A percentile compares a stretch with the other conserved stretches of the same genome.
These are phyloP conservation scores for Orgyia antiqua DNA, from an alignment of 2,888 invertebrate genomes.

Conservation along the genomic window DNA sequence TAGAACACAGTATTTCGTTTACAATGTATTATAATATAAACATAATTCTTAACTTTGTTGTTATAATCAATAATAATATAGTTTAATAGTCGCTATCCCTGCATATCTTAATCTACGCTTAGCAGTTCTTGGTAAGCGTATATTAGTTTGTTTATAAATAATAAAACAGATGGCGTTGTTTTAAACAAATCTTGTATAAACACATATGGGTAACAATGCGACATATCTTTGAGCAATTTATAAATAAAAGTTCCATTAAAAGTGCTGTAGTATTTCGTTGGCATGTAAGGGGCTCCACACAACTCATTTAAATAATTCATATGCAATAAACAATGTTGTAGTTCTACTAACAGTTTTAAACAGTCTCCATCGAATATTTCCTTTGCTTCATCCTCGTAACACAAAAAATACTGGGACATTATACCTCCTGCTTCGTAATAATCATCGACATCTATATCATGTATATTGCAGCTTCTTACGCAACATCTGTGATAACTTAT, in stretches of 20 bases:
- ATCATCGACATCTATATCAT: not conserved
- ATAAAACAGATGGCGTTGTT: too few relatives aligned
- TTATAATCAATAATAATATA: too few relatives aligned
- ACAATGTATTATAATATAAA: too few relatives aligned
- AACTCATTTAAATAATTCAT: constrained; percentile 37
- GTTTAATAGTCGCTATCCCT: too few relatives aligned
- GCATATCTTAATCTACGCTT: too few relatives aligned
- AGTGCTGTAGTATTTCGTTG: constrained; percentile 24
- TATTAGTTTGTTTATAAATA: too few relatives aligned
- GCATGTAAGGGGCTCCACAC: constrained; percentile 30
- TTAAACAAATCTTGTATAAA: constrained; percentile 9
- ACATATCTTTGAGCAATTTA: constrained; percentile 19
- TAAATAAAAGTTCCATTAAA: constrained; percentile 38
- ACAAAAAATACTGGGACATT: constrained; percentile 15
- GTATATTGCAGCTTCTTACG: not conserved
- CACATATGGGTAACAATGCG: not conserved
- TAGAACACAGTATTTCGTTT: too few relatives aligned
- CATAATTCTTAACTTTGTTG: too few relatives aligned
- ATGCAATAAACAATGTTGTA: constrained; percentile 33
- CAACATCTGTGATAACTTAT: too few relatives aligned
- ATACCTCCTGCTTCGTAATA: not conserved
- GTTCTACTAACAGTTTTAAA: constrained; percentile 26
- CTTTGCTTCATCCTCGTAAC: constrained; percentile 5
- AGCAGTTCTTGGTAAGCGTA: too few relatives aligned
- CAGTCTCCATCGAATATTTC: constrained; percentile 18